phyloP scores from a whole-genome alignment of 1,140 invertebrate genomes.

The Episyrphus balteatus region DNA sequence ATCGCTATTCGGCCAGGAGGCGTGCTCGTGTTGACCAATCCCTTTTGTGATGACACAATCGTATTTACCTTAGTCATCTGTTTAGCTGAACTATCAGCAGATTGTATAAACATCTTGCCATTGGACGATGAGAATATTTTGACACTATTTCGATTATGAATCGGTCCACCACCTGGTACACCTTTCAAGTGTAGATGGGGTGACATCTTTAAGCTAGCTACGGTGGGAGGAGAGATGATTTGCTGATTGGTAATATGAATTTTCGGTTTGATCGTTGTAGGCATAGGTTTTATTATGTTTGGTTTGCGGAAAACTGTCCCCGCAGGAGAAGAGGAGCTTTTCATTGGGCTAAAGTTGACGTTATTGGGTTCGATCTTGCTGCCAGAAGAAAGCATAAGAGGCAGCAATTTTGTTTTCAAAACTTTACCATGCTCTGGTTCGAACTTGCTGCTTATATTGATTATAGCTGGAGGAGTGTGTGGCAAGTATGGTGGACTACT shows the following conservation, averaged over 20 bases:
- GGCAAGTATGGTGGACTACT: neutral
- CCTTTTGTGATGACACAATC: neutral
- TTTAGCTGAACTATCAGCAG: conserved; percentile 13
- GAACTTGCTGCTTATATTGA: conserved; percentile 5
- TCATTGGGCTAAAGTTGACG: neutral
- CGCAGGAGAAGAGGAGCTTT: neutral
- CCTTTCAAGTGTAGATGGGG: neutral
- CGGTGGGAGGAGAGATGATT: neutral
- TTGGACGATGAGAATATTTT: conserved; percentile 31
- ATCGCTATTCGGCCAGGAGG: conserved; percentile 20
- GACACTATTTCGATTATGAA: conserved; percentile 16
- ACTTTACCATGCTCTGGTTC: conserved; percentile 8
- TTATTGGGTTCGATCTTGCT: neutral
- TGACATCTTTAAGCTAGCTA: neutral
- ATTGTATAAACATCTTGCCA: conserved; percentile 29
- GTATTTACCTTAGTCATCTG: neutral
- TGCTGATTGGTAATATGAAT: neutral
- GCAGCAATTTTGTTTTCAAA: conserved; percentile 9
- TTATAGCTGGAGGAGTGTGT: conserved; percentile 8
- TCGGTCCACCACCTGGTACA: no score
- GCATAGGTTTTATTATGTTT: conserved; percentile 7
- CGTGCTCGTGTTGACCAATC: conserved; percentile 10
- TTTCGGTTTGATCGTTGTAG: neutral
- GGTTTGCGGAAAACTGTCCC: conserved; percentile 8
- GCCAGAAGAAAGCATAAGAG: conserved; percentile 2